These are phyloP conservation scores for Leptopilina boulardi DNA, from an alignment of 1,140 invertebrate genomes.

Conservation along the genomic window DNA sequence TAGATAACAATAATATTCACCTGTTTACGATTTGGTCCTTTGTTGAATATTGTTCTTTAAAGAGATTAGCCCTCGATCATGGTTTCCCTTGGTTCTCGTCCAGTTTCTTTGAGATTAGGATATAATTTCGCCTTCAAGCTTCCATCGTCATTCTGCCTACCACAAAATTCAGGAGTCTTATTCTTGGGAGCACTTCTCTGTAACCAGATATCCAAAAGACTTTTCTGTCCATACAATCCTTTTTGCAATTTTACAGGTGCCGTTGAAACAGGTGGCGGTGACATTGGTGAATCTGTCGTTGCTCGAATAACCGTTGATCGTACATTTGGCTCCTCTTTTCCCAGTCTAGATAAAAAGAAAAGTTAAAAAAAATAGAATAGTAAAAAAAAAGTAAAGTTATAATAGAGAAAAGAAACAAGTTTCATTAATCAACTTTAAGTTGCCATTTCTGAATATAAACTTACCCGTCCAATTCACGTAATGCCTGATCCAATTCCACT, in stretches of 20 bases:
- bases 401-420: neutral
- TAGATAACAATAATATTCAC: slow-evolving; percentile 1
- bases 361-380: too few relatives aligned
- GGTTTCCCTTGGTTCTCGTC: slow-evolving; percentile 67
- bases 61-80: slow-evolving; percentile 64
- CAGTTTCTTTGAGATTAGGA: slow-evolving; percentile 81
- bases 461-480: slow-evolving; percentile 80
- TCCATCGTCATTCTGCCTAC: slow-evolving; percentile 83
- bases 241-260: slow-evolving; percentile 66
- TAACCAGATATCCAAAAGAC: slow-evolving; percentile 81
- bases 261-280: slow-evolving; percentile 79
- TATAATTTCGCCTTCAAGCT: slow-evolving; percentile 86
- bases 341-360: slow-evolving; percentile 54
- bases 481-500: slow-evolving; percentile 80
- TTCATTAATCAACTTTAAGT: neutral
- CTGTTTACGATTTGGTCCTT: slow-evolving; percentile 3
- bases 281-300: slow-evolving; percentile 89
- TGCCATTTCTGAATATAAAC: slow-evolving; percentile 37
- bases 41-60: neutral
- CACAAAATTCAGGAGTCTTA: slow-evolving; percentile 86
- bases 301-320: slow-evolving; percentile 85
- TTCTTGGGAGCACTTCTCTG: slow-evolving; percentile 76
- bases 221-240: slow-evolving; percentile 70
- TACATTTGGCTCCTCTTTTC: slow-evolving; percentile 74
- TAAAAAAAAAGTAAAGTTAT: neutral